These are phyloP conservation scores for Agrilus mali DNA, from an alignment of 2,888 invertebrate species.

Conservation along the genomic window DNA sequence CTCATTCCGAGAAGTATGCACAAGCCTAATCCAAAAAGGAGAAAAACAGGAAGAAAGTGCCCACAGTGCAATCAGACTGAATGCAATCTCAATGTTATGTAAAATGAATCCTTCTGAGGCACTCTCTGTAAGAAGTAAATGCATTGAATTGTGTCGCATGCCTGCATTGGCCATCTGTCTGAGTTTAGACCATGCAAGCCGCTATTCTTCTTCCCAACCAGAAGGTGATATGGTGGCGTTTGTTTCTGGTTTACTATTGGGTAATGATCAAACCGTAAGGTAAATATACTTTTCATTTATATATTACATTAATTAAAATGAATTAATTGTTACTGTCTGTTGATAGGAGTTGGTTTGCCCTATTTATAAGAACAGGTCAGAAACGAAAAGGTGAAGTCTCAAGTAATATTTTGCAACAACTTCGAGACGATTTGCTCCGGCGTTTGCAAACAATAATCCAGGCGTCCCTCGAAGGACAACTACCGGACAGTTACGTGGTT, in stretches of 20 bases:
- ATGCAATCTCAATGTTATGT: slow-evolving; percentile 69
- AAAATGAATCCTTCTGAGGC: slow-evolving; percentile 83
- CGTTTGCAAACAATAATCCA: slow-evolving; percentile 54
- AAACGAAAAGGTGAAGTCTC: slow-evolving; percentile 66
- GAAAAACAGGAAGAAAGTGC: slow-evolving; percentile 83
- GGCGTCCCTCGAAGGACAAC: slow-evolving; percentile 44
- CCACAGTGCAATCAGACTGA: slow-evolving; percentile 60
- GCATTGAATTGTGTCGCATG: slow-evolving; percentile 79
- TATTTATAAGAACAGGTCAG: slow-evolving; percentile 78
- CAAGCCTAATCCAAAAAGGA: slow-evolving; percentile 72
- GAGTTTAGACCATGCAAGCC: slow-evolving; percentile 50
- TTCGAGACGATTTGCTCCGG: slow-evolving; percentile 65
- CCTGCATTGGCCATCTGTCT: slow-evolving; percentile 79
- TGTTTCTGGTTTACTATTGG: slow-evolving; percentile 73
- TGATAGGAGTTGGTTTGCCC: slow-evolving; percentile 76
- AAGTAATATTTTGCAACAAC: slow-evolving; percentile 50
- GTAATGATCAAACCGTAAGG: slow-evolving; percentile 72
- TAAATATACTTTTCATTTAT: slow-evolving; percentile 4
- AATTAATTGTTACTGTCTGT: background rate
- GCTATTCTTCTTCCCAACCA: slow-evolving; percentile 17
- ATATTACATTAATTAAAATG: too few relatives aligned
- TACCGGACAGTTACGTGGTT: slow-evolving; percentile 56
- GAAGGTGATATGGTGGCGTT: slow-evolving; percentile 35
- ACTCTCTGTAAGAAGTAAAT: slow-evolving; percentile 71
- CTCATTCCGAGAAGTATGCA: slow-evolving; percentile 81